A percentile compares a stretch with the other conserved stretches of the same genome.
phyloP scores from a whole-genome alignment of 2,797 vertebrate genomes.

The Taenioides sp. region DNA sequence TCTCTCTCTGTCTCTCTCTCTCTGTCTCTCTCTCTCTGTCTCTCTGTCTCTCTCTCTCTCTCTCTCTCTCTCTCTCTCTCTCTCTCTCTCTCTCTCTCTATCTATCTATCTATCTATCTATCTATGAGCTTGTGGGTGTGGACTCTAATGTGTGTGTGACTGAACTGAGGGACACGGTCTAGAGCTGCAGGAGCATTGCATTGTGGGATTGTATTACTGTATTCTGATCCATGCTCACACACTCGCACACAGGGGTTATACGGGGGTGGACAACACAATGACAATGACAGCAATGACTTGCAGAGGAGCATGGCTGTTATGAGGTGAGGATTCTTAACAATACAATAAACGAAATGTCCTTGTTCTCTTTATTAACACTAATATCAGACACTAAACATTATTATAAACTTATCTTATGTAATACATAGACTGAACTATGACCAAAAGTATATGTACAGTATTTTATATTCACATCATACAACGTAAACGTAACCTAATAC shows the following conservation, averaged over 20 bases:
- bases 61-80: not conserved
- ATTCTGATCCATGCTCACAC: slow-evolving; percentile 62
- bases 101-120: not conserved
- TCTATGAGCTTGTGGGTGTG: slow-evolving; percentile 6
- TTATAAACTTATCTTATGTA: not conserved
- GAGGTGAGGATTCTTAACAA: slow-evolving; percentile 43
- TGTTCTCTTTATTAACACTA: not conserved
- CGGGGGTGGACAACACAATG: not conserved
- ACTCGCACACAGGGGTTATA: slow-evolving; percentile 8
- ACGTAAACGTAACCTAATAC: not conserved
- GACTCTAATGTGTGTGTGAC: slow-evolving; percentile 11
- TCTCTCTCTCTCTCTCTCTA: not conserved
- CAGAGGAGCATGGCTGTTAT: slow-evolving; percentile 55
- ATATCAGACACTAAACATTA: not conserved
- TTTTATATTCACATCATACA: not conserved
- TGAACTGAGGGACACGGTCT: slow-evolving; percentile 43
- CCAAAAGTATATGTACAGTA: not conserved
- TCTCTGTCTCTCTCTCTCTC: too few species aligned
- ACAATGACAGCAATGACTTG: slow-evolving; percentile 3
- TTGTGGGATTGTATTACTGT: slow-evolving; percentile 63
- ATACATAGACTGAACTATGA: not conserved
- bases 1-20: too few species aligned
- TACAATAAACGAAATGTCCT: not conserved
- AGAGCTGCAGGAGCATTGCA: slow-evolving; percentile 56
- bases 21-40: too few species aligned